Base-by-base conservation (phyloP, 2,888 invertebrate species). In the Drosophila kambysellisi region DNA sequence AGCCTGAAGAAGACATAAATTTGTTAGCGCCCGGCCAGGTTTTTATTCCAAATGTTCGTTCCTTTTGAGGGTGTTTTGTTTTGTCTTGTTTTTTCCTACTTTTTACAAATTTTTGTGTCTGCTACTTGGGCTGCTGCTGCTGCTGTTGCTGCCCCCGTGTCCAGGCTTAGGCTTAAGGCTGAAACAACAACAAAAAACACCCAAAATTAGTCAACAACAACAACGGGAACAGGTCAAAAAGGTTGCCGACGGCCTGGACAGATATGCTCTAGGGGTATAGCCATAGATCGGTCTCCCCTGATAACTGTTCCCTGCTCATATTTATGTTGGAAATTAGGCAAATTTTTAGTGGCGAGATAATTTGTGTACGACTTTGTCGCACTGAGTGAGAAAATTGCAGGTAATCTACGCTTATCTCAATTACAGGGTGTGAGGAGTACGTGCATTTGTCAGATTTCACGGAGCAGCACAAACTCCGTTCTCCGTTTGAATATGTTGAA, bases 271-370 rank as follows among this genome's bases (percentile, higher is more conserved):
- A 25, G 37, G 62, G 46, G 33, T 15, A 35, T n/a, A 48, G 46
- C 33, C 61, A 46, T 9, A 92, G 91, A 91, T 91, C 91, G 91
- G 92, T 87, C 84, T 66, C 73, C 62, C 56, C 25, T 77, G 91
- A 91, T 91, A 91, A 81, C 52, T n/a, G 54, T 56, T 72, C 64
- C 58, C 59, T 53, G 25, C 71, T 81, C 84, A 84, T 91, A 91
- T 91, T 92, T 91, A 91, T 91, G 91, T 83, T 82, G 76, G 86
- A 91, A 91, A 92, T 91, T 92, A 91, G 91, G 91, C 91, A 89
- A 87, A 90, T 87, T 91, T 91, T 91, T 92, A 91, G 91, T 91
- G 90, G 83, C 88, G 87, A 91, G 91, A 92, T 92, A 91, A 91
- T 91, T 92, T 91, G 91, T 92, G 83, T 92, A 90, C 83, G 90